phyloP scores from a whole-genome alignment of 1,140 invertebrate species.

The Leptinotarsa defecta region DNA sequence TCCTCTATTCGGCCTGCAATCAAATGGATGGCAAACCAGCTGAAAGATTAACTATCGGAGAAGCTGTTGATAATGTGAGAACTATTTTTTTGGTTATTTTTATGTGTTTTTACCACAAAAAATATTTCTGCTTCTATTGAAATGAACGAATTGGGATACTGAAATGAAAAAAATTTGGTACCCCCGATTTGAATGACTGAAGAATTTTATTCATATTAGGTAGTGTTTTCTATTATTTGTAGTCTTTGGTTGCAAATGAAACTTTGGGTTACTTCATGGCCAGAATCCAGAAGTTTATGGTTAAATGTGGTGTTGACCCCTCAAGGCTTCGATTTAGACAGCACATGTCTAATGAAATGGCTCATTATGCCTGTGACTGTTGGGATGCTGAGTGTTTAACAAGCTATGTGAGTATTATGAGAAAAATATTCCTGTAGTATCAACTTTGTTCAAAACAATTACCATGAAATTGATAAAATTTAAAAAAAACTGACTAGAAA shows the following conservation, averaged over 20 bases:
- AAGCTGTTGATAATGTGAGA: slow-evolving; percentile 68
- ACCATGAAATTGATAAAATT: no score
- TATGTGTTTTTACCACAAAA: not conserved
- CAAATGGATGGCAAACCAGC: slow-evolving; percentile 93
- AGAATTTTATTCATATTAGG: no score
- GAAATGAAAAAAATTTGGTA: no score
- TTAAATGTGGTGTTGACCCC: slow-evolving; percentile 86
- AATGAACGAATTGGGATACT: no score
- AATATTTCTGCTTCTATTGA: no score
- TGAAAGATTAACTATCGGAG: slow-evolving; percentile 71
- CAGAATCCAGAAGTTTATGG: slow-evolving; percentile 88
- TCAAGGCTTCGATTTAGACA: slow-evolving; percentile 92
- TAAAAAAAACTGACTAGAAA: no score
- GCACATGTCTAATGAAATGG: slow-evolving; percentile 99
- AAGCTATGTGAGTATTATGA: slow-evolving; percentile 72
- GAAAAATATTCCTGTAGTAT: no score
- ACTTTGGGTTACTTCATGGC: slow-evolving; percentile 98
- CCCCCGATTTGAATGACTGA: no score
- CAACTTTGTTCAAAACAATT: no score
- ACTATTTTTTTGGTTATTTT: not conserved
- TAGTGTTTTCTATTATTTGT: slow-evolving; percentile 43
- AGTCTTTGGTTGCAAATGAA: slow-evolving; percentile 92
- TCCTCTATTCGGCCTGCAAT: slow-evolving; percentile 92
- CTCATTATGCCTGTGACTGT: slow-evolving; percentile 99
- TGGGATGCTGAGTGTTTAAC: slow-evolving; percentile 98